Percentiles rank a stretch among this genome's conserved stretches.
Conservation (phyloP, 2,113 vertebrate species). For the Tor tambroides region DNA sequence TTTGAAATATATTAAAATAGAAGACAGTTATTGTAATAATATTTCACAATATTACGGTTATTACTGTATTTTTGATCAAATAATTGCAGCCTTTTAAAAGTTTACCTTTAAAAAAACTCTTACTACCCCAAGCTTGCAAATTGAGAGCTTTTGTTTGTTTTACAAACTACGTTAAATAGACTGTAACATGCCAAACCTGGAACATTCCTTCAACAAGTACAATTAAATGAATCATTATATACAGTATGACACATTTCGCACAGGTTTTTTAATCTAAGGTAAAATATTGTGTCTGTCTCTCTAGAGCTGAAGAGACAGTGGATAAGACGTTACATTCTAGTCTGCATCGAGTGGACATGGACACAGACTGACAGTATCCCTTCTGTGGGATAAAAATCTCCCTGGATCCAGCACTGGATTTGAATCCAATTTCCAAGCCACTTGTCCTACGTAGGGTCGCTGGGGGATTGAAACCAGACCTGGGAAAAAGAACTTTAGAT, state of each 20-base stretch:
- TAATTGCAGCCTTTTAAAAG: background rate
- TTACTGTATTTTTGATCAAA: background rate
- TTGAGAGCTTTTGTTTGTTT: background rate
- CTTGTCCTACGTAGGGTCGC: background rate
- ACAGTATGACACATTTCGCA: background rate
- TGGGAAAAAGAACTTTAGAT: background rate
- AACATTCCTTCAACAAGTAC: background rate
- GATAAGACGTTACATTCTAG: background rate
- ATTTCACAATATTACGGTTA: too few relatives aligned
- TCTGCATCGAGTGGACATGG: background rate
- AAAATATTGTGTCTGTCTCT: background rate
- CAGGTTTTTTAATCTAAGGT: background rate
- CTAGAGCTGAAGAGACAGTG: background rate
- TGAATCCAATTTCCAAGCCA: background rate
- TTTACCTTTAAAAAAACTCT: background rate
- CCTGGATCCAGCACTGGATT: background rate
- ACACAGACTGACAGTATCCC: conserved; percentile 10
- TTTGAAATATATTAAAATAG: too few relatives aligned
- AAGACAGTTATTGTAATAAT: background rate
- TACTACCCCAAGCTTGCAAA: too few relatives aligned
- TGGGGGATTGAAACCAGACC: background rate
- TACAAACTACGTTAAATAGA: background rate
- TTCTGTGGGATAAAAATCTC: background rate
- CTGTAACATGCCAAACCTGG: background rate
- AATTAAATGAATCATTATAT: background rate